Conservation (phyloP, 2,113 vertebrate species). For the Zosterops lateralis region DNA sequence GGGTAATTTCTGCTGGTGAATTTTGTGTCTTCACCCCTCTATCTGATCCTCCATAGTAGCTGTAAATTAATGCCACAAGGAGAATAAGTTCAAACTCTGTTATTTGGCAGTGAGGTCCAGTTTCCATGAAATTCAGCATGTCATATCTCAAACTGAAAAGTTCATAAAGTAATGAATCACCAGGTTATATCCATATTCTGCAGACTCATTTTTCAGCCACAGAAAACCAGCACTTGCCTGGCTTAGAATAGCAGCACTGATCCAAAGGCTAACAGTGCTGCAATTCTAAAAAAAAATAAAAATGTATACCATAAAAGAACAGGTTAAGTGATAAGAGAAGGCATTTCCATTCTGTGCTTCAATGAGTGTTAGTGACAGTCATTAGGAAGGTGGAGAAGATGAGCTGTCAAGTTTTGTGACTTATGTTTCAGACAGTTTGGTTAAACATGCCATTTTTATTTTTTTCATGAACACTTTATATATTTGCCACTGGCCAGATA, state of each 20-base stretch:
- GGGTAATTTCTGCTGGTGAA: background rate
- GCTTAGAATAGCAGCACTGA: slow-evolving; percentile 37
- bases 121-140: slow-evolving; percentile 5
- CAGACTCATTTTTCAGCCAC: slow-evolving; percentile 40
- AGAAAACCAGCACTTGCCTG: slow-evolving; percentile 19
- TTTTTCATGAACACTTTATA: background rate
- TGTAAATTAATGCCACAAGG: slow-evolving; percentile 44
- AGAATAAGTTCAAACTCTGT: slow-evolving; percentile 34
- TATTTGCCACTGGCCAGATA: background rate
- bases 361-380: slow-evolving; percentile 35
- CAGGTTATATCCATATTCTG: slow-evolving; percentile 40
- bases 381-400: slow-evolving; percentile 8
- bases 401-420: slow-evolving; percentile 43
- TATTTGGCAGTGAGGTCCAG: slow-evolving; percentile 29
- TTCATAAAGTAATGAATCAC: slow-evolving; percentile 44
- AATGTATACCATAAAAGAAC: slow-evolving; percentile 9
- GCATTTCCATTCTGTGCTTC: slow-evolving; percentile 40
- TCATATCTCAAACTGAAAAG: slow-evolving; percentile 38
- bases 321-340: slow-evolving; percentile 50
- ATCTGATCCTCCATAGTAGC: background rate
- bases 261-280: slow-evolving; percentile 4
- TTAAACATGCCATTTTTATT: background rate
- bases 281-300: background rate
- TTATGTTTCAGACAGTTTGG: background rate
- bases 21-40: background rate